Conservation (phyloP, 2,888 invertebrate genomes). For the Drosophila melanosoma region DNA sequence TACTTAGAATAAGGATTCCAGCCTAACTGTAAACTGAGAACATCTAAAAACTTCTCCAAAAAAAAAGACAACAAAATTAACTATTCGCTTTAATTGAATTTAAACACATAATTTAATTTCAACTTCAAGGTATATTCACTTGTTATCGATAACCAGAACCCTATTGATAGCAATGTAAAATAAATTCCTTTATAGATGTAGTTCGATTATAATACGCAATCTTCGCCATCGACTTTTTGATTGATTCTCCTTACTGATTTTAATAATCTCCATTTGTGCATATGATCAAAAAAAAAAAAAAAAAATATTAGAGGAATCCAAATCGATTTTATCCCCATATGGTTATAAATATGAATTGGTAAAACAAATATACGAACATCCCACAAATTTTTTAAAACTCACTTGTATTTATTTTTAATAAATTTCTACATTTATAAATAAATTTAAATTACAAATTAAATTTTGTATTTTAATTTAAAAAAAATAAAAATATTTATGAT, state of each 20-base stretch:
- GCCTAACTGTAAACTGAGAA: neutral
- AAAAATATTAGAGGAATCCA: no score
- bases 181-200: neutral
- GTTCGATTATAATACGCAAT: neutral
- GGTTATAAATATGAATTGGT: neutral
- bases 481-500: no score
- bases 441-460: no score
- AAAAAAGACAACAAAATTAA: neutral
- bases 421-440: neutral
- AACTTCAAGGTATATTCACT: neutral
- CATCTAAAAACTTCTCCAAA: neutral
- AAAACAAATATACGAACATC: neutral
- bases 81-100: neutral
- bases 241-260: neutral
- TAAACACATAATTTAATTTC: neutral
- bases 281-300: no score
- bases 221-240: neutral
- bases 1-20: neutral
- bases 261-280: neutral
- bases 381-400: no score
- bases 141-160: neutral
- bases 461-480: no score
- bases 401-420: neutral
- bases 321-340: no score
- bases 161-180: neutral